Conservation (phyloP, 2,113 vertebrate species). For the Atlantisia rogersi region DNA sequence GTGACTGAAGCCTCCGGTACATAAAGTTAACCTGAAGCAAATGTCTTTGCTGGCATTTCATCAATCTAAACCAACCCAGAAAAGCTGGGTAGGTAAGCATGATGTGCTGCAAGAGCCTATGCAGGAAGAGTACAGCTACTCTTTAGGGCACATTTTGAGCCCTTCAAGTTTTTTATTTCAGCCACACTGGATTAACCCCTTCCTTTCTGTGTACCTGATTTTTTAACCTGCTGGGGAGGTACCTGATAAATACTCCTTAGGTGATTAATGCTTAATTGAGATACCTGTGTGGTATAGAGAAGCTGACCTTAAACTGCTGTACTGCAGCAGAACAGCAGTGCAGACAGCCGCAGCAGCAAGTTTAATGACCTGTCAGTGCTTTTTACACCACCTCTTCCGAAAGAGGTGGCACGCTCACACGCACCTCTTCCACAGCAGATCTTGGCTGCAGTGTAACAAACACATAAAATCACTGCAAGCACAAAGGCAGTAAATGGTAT, state of each 20-base stretch:
- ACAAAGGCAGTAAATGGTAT: not conserved
- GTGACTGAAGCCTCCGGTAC: not conserved
- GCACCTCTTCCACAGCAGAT: fast-evolving
- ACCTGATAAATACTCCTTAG: not conserved
- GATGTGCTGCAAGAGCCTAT: not conserved
- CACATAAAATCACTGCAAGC: not conserved
- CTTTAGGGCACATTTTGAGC: not conserved
- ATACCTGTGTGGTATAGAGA: not conserved
- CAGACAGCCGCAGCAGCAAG: not conserved
- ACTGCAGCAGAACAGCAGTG: not conserved
- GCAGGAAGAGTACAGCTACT: not conserved
- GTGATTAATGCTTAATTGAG: not conserved
- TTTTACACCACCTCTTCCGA: not conserved
- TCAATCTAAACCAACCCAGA: not conserved
- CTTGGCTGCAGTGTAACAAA: not conserved
- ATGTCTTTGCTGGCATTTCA: not conserved
- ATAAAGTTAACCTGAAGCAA: not conserved
- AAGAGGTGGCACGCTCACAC: not conserved
- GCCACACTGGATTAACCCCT: not conserved
- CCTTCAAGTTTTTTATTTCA: not conserved
- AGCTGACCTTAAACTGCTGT: not conserved
- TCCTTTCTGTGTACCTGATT: not conserved
- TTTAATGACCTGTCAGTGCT: not conserved
- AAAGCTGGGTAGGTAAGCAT: not conserved
- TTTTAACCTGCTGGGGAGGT: not conserved